Base-by-base conservation (phyloP, 64 coral and sea anemone genomes). In the Porites lutea region DNA sequence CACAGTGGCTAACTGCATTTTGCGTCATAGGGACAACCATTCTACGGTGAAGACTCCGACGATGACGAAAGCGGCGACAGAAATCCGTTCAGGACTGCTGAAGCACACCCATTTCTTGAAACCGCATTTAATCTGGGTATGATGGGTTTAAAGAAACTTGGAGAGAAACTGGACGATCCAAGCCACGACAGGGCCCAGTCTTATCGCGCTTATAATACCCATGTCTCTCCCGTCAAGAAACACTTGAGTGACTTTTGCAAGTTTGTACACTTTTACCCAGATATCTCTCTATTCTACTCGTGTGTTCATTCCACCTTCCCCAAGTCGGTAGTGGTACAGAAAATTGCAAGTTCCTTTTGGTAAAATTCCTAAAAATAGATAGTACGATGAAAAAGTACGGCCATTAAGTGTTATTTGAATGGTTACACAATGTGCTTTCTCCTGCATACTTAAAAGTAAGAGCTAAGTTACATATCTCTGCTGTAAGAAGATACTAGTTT, bases 41-140 rank as follows among this genome's bases (percentile, higher is more conserved):
- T 37, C 27, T 37, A 37, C 27, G 27, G 27, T 37, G 27, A 37
- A 13, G 89, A 91, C 21, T 80, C 88, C 0, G 89, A 91, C 20
- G 65, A 37, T 72, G 89, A 91, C 13, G 79, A 91, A 3, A 6
- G 37, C 19, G 51, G 57, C 44, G 46, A 73, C 6, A 59, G 44
- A 15, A 91, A 91, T 62, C 89, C 79, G 13, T 91, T 83, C 70
- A 91, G 44, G 43, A 91, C 79, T 11, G 5, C 3, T 0, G 81
- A 69, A 46, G 78, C 79, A 16, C 89, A 91, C 57, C 89, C 89
- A 50, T 83, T 72, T 69, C 50, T 91, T 15, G 67, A 91, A 20
- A 70, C 72, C 8, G 67, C 89, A 2, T 91, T 91, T 51, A 45
- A 83, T 8, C 52, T 91, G 55, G 89, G 89, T 49, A 71, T 83